Conservation (phyloP, 2,797 vertebrate genomes). For the Okamejei kenojei region DNA sequence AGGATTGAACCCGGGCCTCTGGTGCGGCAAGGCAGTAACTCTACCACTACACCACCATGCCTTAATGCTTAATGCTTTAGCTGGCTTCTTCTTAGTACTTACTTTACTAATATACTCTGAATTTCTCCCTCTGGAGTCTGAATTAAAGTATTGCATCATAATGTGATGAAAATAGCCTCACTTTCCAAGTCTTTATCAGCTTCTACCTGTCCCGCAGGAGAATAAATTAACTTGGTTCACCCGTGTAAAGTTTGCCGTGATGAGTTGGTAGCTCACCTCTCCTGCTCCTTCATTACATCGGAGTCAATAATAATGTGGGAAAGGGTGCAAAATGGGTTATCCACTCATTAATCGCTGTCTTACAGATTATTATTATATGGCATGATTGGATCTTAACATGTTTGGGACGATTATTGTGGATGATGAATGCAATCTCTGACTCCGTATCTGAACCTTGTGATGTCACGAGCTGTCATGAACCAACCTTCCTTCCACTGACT, state of each 20-base stretch:
- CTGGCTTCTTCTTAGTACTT: not conserved
- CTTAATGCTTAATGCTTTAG: not conserved
- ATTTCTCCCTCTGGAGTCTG: not conserved
- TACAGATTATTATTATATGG: not conserved
- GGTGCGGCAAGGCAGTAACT: too few relatives aligned
- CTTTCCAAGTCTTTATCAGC: not conserved
- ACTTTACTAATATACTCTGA: not conserved
- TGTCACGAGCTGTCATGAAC: not conserved
- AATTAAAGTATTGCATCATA: not conserved
- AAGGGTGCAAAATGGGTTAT: not conserved
- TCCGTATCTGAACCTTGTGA: not conserved
- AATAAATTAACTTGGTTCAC: not conserved
- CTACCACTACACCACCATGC: too few relatives aligned
- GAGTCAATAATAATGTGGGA: not conserved
- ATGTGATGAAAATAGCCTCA: not conserved
- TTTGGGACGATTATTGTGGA: not conserved
- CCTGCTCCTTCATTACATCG: not conserved
- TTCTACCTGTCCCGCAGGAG: not conserved
- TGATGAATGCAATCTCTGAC: not conserved
- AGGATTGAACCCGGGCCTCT: too few relatives aligned
- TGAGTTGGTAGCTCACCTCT: not conserved
- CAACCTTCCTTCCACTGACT: too few relatives aligned
- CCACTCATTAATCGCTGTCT: not conserved
- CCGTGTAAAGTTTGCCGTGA: not conserved
- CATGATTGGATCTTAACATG: not conserved